Conservation (phyloP, 92 coral and sea anemone genomes). For the Palythoa caribaeorum region DNA sequence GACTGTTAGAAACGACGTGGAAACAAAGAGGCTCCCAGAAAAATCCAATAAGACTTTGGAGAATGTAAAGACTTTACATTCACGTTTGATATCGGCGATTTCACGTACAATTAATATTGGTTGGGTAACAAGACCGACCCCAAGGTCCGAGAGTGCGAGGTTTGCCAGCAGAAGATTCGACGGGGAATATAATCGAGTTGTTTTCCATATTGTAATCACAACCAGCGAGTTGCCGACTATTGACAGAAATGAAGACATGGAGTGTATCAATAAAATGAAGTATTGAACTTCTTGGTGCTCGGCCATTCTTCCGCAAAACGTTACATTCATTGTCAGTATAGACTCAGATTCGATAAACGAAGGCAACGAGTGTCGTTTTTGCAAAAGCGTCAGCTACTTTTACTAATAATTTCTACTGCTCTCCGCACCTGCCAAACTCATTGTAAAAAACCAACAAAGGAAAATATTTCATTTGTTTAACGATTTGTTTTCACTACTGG, state of each 20-base stretch:
- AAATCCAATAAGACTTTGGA: neutral
- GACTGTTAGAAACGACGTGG: neutral
- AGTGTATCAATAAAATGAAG: neutral
- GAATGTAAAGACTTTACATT: neutral
- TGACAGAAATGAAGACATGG: neutral
- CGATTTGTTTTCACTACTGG: no score
- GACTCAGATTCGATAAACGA: no score
- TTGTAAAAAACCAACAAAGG: no score
- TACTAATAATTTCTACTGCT: no score
- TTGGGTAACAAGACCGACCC: neutral
- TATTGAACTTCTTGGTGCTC: neutral
- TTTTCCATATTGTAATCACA: neutral
- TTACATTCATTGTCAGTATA: neutral
- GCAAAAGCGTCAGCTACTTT: no score
- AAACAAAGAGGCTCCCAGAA: neutral
- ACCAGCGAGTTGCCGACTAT: conserved; percentile 5
- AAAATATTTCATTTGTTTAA: no score
- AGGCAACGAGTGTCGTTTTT: no score
- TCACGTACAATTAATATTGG: neutral
- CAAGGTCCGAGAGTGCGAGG: conserved; percentile 5
- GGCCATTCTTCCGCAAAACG: neutral
- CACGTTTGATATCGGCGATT: neutral
- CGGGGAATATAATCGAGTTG: neutral
- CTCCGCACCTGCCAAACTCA: no score
- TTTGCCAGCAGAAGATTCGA: neutral